Evolutionary conservation across 2,888 invertebrate genomes (phyloP).

Genomic region (Dorcus parallelipipedus): DNA sequence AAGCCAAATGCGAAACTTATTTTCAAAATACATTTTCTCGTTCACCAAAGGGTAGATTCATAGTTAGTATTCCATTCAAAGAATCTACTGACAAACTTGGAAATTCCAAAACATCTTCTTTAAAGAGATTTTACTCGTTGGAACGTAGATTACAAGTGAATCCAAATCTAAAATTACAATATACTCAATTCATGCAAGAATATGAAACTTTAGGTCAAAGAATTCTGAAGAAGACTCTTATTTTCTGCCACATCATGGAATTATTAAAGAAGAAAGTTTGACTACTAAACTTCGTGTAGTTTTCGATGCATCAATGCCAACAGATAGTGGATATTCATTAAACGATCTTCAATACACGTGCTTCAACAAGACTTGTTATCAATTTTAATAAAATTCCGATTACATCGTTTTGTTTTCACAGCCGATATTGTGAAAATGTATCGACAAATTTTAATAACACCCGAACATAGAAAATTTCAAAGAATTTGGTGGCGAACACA

Average conservation of each 20-base stretch:
- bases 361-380: background rate
- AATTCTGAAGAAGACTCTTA: background rate
- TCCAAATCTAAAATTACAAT: background rate
- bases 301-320: background rate
- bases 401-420: background rate
- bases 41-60: too few species aligned
- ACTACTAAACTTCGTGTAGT: background rate
- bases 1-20: too few species aligned
- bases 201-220: background rate
- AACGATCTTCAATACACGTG: slow-evolving; percentile 3
- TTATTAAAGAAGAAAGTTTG: background rate
- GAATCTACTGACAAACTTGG: too few species aligned
- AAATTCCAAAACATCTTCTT: too few species aligned
- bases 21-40: too few species aligned
- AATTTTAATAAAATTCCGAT: background rate
- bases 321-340: background rate
- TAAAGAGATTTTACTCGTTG: background rate
- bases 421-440: background rate
- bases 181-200: background rate
- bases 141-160: background rate
- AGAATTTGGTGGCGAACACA: slow-evolving; percentile 26
- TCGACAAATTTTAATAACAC: background rate
- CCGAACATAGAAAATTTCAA: slow-evolving; percentile 21
- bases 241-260: background rate
- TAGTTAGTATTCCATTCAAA: too few species aligned